These are phyloP conservation scores for Gastrophysa polygoni DNA, from an alignment of 2,888 invertebrate genomes.

Conservation along the genomic window DNA sequence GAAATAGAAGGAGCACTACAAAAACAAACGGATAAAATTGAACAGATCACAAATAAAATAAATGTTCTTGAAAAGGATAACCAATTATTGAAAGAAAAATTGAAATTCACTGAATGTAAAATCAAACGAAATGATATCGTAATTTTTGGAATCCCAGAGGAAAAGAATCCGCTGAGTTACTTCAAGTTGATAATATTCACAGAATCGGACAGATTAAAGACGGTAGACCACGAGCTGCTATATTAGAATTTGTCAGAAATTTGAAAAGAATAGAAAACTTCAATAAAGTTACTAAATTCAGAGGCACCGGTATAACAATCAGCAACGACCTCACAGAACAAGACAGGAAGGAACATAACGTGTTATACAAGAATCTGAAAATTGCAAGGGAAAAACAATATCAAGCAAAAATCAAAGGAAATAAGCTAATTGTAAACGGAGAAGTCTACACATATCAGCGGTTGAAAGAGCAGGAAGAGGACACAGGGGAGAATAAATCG, in stretches of 20 bases:
- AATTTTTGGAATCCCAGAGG: not conserved
- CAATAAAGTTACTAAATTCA: not conserved
- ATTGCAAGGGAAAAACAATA: not conserved
- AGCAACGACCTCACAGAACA: not conserved
- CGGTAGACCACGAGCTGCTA: not conserved
- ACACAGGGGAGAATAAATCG: not conserved
- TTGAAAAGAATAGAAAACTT: not conserved
- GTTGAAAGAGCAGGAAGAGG: not conserved
- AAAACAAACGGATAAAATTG: too few species aligned
- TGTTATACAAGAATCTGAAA: not conserved
- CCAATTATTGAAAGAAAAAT: not conserved
- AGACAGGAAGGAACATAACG: not conserved
- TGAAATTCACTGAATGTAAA: conserved; percentile 2
- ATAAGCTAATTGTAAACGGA: not conserved
- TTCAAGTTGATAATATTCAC: not conserved
- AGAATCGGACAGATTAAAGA: not conserved
- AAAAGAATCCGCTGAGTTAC: not conserved
- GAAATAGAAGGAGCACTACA: too few species aligned
- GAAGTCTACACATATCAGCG: not conserved
- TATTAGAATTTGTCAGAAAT: not conserved
- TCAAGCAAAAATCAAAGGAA: not conserved
- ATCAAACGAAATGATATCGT: not conserved
- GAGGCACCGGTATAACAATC: not conserved
- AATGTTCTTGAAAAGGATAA: too few species aligned
- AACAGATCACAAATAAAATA: too few species aligned